Evolutionary conservation across 92 coral and sea anemone species (phyloP).

Genomic region (Parazoanthus swiftii): DNA sequence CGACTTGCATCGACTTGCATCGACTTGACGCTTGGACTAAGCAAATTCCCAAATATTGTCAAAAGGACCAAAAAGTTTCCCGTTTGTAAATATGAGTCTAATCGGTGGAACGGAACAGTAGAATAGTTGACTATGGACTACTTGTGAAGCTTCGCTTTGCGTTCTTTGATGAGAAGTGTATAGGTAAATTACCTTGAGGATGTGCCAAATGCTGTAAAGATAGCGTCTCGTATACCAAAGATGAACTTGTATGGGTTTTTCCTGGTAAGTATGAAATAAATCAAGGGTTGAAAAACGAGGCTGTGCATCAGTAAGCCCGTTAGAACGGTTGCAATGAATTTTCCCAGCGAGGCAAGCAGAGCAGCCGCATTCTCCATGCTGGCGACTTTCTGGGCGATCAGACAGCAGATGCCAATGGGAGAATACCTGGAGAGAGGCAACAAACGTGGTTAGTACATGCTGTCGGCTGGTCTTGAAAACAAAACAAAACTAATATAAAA

Average conservation of each 20-base stretch:
- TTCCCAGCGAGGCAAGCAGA: constrained; percentile 33
- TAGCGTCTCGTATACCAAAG: constrained; percentile 46
- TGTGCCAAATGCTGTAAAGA: constrained; percentile 53
- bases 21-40: too few species aligned
- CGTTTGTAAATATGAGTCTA: too few species aligned
- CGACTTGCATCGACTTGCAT: too few species aligned
- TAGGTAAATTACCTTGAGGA: constrained; percentile 40
- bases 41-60: too few species aligned
- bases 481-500: too few species aligned
- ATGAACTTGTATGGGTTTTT: constrained; percentile 49
- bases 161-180: neutral
- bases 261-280: constrained; percentile 36
- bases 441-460: too few species aligned
- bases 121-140: too few species aligned
- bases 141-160: too few species aligned
- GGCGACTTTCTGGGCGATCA: constrained; percentile 45
- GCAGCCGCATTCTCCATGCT: constrained; percentile 34
- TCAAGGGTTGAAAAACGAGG: constrained; percentile 34
- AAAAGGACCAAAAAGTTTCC: too few species aligned
- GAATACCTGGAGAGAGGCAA: neutral
- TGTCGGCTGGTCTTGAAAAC: too few species aligned
- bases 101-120: too few species aligned
- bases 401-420: constrained; percentile 38
- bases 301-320: constrained; percentile 50
- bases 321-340: constrained; percentile 48